Percentiles rank a stretch among this genome's conserved stretches.
These are phyloP conservation scores for Lamprotornis superbus DNA, from an alignment of 2,113 vertebrate genomes.

Conservation along the genomic window DNA sequence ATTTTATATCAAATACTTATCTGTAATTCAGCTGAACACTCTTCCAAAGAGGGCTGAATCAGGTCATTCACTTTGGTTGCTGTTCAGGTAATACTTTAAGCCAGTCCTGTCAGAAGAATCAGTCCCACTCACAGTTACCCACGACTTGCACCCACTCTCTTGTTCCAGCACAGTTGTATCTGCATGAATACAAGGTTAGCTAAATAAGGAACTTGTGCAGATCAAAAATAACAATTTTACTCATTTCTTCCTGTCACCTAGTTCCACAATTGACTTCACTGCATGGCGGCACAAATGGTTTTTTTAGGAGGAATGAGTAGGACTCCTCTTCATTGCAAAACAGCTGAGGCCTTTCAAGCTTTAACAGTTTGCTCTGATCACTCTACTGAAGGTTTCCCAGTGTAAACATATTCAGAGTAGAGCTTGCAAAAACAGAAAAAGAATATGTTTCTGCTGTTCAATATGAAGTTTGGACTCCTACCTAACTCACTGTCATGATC, in stretches of 20 bases:
- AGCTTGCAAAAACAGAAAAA: not conserved
- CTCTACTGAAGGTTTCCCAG: not conserved
- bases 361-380: not conserved
- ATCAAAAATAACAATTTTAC: not conserved
- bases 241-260: not conserved
- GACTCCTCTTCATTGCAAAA: not conserved
- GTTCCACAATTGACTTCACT: fast-evolving
- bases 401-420: not conserved
- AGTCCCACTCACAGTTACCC: not conserved
- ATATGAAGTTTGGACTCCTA: not conserved
- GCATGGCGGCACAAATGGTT: not conserved
- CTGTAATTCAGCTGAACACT: not conserved
- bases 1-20: not conserved
- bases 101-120: not conserved
- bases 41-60: not conserved
- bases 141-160: not conserved
- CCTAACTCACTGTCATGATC: not conserved
- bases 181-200: not conserved
- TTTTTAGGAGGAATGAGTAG: not conserved
- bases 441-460: not conserved
- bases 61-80: not conserved
- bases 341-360: not conserved
- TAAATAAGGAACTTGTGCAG: not conserved
- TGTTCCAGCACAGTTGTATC: not conserved
- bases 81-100: not conserved